These are phyloP conservation scores for Laticauda colubrina DNA, from an alignment of 2,113 vertebrate genomes.

Conservation along the genomic window DNA sequence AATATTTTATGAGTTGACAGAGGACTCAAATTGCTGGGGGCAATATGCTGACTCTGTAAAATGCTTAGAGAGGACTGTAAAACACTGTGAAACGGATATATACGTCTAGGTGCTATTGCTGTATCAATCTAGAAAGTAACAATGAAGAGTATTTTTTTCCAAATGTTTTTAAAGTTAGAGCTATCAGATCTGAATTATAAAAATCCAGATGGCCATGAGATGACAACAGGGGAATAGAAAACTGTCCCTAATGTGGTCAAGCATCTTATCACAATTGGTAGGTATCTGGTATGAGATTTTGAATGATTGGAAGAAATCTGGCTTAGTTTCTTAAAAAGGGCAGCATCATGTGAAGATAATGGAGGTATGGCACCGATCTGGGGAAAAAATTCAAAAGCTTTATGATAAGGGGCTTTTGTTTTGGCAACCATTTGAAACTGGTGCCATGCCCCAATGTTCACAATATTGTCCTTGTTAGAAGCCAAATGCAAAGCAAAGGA, in stretches of 20 bases:
- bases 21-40: too few relatives aligned
- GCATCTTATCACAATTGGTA: not conserved
- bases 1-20: too few relatives aligned
- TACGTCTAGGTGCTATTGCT: not conserved
- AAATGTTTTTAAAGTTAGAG: not conserved
- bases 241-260: not conserved
- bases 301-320: not conserved
- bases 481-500: not conserved
- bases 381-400: not conserved
- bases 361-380: not conserved
- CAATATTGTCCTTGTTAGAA: not conserved
- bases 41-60: too few relatives aligned
- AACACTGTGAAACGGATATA: not conserved
- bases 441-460: not conserved
- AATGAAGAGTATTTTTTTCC: not conserved
- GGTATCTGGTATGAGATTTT: not conserved
- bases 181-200: not conserved
- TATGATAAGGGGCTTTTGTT: not conserved
- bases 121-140: not conserved
- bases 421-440: not conserved
- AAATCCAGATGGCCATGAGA: not conserved
- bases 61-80: too few relatives aligned
- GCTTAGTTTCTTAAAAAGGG: not conserved
- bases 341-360: not conserved
- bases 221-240: not conserved